Percentiles rank a stretch among this genome's conserved stretches.
Conservation (phyloP, 2,113 vertebrate species). For the Myrmophylax atrothorax region DNA sequence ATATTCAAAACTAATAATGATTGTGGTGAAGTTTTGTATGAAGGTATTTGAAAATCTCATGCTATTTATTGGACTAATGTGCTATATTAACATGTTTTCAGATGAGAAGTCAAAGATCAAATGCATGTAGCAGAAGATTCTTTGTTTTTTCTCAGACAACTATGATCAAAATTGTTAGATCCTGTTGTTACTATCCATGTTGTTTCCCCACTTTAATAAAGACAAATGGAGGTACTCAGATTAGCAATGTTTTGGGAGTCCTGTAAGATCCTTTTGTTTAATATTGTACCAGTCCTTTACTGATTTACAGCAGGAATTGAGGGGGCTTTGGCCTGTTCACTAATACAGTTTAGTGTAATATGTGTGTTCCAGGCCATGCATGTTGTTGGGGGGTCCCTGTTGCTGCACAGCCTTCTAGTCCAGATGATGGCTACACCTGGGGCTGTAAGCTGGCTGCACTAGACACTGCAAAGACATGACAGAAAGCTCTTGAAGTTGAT, state of each 20-base stretch:
- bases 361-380: background rate
- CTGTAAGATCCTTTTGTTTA: background rate
- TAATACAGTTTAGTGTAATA: accelerated
- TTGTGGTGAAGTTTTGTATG: background rate
- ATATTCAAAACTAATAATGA: background rate
- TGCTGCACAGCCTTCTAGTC: background rate
- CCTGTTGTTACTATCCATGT: accelerated
- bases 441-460: background rate
- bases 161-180: background rate
- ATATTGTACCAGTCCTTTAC: background rate
- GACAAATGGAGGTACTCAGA: background rate
- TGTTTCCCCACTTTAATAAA: background rate
- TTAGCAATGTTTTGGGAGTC: background rate
- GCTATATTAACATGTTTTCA: background rate
- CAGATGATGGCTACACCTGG: background rate
- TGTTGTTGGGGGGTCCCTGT: background rate
- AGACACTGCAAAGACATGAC: background rate
- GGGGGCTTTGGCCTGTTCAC: background rate
- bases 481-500: background rate
- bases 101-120: background rate
- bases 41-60: background rate
- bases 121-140: accelerated
- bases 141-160: background rate
- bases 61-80: background rate
- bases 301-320: background rate